A percentile compares a stretch with the other conserved stretches of the same genome.
Evolutionary conservation across 2,113 vertebrate species (phyloP).

Genomic region (Gadus macrocephalus): DNA sequence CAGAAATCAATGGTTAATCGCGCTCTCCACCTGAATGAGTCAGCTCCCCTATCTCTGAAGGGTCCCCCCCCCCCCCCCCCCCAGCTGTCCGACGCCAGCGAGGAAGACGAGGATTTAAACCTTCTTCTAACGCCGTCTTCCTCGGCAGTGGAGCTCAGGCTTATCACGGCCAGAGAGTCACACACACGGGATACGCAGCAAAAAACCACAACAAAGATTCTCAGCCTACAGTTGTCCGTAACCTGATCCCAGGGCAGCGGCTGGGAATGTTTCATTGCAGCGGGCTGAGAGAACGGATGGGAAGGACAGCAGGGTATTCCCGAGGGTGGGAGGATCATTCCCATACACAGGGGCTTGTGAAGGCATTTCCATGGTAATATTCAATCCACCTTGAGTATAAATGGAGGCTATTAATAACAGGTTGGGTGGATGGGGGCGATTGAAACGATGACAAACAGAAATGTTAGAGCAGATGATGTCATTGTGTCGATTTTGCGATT

Average conservation of each 20-base stretch:
- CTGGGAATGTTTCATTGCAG: constrained; percentile 26
- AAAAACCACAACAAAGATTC: constrained; percentile 17
- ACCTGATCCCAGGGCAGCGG: constrained; percentile 18
- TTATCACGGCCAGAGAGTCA: constrained; percentile 17
- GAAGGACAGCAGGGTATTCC: constrained; percentile 9
- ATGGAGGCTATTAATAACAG: too few species aligned
- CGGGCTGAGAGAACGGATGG: neutral
- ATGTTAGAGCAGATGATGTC: too few species aligned
- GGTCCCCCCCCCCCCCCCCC: constrained; percentile 6
- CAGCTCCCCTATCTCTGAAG: constrained; percentile 25
- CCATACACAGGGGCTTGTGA: neutral
- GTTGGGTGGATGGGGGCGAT: too few species aligned
- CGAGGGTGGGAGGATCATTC: too few species aligned
- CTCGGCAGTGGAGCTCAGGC: constrained; percentile 12
- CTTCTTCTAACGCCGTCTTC: constrained; percentile 24
- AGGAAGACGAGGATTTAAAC: constrained; percentile 29
- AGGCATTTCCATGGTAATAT: too few species aligned
- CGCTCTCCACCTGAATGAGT: constrained; percentile 37
- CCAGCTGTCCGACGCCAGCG: constrained; percentile 29
- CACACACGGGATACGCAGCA: constrained; percentile 29
- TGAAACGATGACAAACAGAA: too few species aligned
- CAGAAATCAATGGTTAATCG: constrained; percentile 32
- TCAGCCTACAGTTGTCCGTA: constrained; percentile 12
- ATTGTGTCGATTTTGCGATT: too few species aligned
- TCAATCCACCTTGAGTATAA: too few species aligned